A percentile compares a stretch with the other conserved stretches of the same genome.
These are phyloP conservation scores for Accipiter virgatus DNA, from an alignment of 2,113 vertebrate genomes.

Conservation along the genomic window DNA sequence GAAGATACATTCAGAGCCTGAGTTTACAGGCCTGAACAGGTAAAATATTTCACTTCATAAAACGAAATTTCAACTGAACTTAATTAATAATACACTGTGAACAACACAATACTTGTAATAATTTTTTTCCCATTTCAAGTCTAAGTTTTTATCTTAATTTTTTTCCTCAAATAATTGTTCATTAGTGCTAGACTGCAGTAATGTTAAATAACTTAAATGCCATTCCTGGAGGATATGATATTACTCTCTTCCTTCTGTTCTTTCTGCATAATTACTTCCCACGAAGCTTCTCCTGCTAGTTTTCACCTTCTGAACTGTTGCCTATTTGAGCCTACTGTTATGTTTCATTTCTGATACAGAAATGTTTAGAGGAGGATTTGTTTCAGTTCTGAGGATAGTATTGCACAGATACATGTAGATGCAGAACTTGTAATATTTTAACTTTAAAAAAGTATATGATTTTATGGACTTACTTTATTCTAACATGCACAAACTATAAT, in stretches of 20 bases:
- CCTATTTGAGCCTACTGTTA: neutral
- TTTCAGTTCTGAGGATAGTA: neutral
- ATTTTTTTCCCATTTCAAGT: neutral
- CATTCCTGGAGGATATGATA: neutral
- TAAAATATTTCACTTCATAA: neutral
- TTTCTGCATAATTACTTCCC: neutral
- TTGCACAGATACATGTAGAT: neutral
- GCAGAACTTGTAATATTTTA: neutral
- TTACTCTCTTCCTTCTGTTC: neutral
- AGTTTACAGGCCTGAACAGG: neutral
- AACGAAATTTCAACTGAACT: neutral
- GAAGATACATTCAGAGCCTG: neutral
- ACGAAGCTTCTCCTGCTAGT: neutral
- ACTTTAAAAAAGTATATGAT: neutral
- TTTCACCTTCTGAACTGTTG: neutral
- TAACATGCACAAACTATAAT: neutral
- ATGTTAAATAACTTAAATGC: neutral
- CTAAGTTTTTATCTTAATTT: neutral
- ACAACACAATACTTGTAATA: neutral
- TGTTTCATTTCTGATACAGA: neutral
- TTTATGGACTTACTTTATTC: neutral
- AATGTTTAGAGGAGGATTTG: neutral
- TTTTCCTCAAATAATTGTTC: neutral
- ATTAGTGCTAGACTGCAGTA: neutral
- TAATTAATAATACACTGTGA: neutral